Base-by-base conservation (phyloP, 2,797 vertebrate species). In the Esox lucius region DNA sequence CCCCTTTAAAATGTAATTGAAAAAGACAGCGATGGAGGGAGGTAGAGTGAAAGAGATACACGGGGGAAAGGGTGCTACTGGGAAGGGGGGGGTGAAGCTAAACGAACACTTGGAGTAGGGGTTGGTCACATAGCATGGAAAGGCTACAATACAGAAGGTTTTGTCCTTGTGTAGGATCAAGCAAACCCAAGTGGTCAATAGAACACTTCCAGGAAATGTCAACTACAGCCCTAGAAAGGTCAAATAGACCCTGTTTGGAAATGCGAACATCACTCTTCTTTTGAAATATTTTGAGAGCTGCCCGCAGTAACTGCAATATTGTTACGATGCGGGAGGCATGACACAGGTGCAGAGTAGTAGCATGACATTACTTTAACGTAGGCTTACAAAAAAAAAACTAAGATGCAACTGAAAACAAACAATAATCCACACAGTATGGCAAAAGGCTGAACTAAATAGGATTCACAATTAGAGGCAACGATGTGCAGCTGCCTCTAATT, bases 111-210 rank as follows among this genome's bases (percentile, higher is more conserved):
- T 35, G 62, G 49, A 24, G 49, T 28, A 4, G 19, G 48, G n/a
- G 48, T 9, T 22, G 24, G 11, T 67, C 19, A 13, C 31, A 35
- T 69, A 31, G 39, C 39, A 42, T 42, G 2, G 65, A 56, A 61
- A 42, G 51, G 22, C 26, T 24, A 4, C n/a, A n/a, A 42, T 49
- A 75, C 39, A 76, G 70, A 64, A 46, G 5, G 12, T 17, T 33
- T 12, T 67, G 22, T 1, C 17, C 26, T 1, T 22, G 74, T 78
- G n/a, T 74, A 70, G 35, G 31, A 48, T 22, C 48, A n/a, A 75
- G 4, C 39, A 4, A 11, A 2, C 19, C 13, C 3, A 51, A 74
- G 49, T 17, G 9, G 48, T 19, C 19, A 31, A 64, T 15, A 26
- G 24, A 64, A 48, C 6, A 12, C 22, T 24, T n/a, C 22, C 42